Evolutionary conservation across 2,797 vertebrate species (phyloP).

Genomic region (Channallabes apus): DNA sequence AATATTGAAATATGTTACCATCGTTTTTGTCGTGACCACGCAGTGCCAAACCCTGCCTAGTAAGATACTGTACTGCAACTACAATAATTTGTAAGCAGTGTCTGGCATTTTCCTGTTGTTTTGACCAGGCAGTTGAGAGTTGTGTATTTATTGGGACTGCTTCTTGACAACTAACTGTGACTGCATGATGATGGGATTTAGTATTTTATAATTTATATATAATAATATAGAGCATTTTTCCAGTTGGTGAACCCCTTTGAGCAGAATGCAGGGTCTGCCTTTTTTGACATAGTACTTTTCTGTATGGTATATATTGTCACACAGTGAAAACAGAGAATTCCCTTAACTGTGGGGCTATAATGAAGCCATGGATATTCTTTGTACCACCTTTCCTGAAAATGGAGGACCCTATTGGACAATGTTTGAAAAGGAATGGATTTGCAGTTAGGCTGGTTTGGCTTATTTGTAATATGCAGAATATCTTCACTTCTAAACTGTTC

Average conservation of each 20-base stretch:
- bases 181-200: constrained; percentile 43
- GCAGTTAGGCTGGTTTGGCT: constrained; percentile 33
- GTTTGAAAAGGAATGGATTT: constrained; percentile 38
- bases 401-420: constrained; percentile 27
- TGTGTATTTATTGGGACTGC: not conserved
- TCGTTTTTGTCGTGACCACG: constrained; percentile 35
- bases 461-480: constrained; percentile 10
- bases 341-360: constrained; percentile 36
- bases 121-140: constrained; percentile 12
- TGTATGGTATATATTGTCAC: constrained; percentile 47
- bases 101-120: constrained; percentile 39
- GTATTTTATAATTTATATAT: too few species aligned
- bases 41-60: constrained; percentile 33
- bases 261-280: constrained; percentile 25
- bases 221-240: constrained; percentile 44
- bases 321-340: constrained; percentile 50
- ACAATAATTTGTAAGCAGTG: constrained; percentile 36
- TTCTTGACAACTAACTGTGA: constrained; percentile 44
- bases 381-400: constrained; percentile 43
- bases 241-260: constrained; percentile 42
- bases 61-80: constrained; percentile 43
- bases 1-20: constrained; percentile 22
- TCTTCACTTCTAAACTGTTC: constrained; percentile 16
- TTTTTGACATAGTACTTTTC: constrained; percentile 28
- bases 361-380: constrained; percentile 48